Percentiles rank a stretch among this genome's conserved stretches.
Evolutionary conservation across 2,113 vertebrate genomes (phyloP).

Genomic region (Microtus ochrogaster): DNA sequence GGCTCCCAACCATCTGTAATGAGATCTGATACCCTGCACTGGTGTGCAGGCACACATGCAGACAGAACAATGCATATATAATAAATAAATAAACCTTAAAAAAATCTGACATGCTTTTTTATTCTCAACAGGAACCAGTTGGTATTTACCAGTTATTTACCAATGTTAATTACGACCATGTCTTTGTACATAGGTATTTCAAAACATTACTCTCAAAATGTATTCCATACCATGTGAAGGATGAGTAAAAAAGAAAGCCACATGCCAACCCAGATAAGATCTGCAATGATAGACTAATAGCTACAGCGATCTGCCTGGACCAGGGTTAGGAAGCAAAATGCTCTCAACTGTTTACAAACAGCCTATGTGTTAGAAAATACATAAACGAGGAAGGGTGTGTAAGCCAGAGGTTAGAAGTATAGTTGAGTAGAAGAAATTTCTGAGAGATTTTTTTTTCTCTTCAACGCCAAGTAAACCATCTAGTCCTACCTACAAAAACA

Average conservation of each 20-base stretch:
- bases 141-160: not conserved
- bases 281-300: not conserved
- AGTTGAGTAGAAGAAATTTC: not conserved
- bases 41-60: not conserved
- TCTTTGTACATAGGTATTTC: not conserved
- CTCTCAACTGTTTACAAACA: not conserved
- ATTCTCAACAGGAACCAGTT: not conserved
- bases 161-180: not conserved
- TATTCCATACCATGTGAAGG: not conserved
- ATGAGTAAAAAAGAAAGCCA: not conserved
- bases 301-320: not conserved
- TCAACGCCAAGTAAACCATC: conserved; percentile 40
- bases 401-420: not conserved
- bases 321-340: not conserved
- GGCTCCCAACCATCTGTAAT: not conserved
- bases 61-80: not conserved
- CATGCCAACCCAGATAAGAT: not conserved
- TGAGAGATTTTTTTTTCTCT: not conserved
- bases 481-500: not conserved
- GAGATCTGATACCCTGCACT: not conserved
- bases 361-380: not conserved
- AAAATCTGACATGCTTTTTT: not conserved
- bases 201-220: conserved; percentile 21
- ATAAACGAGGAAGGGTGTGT: not conserved
- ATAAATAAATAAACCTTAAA: not conserved